Percentiles rank a stretch among this genome's conserved stretches.
phyloP scores from a whole-genome alignment of 2,113 vertebrate species.

The Thalassarche chlororhynchos region DNA sequence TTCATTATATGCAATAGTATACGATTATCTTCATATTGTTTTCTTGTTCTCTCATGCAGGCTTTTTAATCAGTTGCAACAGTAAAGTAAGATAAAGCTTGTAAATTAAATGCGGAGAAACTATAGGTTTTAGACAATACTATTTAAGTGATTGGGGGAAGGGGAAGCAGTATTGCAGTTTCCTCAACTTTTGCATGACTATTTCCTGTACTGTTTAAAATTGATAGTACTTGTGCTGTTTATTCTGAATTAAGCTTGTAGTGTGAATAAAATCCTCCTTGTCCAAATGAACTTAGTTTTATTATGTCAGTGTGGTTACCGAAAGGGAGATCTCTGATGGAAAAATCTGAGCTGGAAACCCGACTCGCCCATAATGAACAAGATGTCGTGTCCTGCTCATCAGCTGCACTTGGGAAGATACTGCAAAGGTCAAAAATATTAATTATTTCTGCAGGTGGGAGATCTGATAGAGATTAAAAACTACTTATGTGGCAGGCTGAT shows the following conservation, averaged over 20 bases:
- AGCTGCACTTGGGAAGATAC: not conserved
- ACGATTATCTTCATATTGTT: not conserved
- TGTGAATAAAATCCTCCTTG: not conserved
- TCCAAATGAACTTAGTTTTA: not conserved
- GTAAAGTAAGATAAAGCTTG: not conserved
- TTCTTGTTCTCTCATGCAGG: not conserved
- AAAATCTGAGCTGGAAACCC: not conserved
- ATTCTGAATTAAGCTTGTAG: not conserved
- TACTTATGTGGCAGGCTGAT: not conserved
- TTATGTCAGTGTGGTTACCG: not conserved
- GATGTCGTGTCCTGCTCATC: not conserved
- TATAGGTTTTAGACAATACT: not conserved
- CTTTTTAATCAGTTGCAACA: not conserved
- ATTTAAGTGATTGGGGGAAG: not conserved
- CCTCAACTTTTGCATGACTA: not conserved
- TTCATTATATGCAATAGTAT: not conserved
- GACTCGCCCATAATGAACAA: not conserved
- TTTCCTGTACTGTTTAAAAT: not conserved
- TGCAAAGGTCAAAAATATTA: not conserved
- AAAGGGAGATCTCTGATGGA: not conserved
- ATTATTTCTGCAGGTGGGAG: not conserved
- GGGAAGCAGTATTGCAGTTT: not conserved
- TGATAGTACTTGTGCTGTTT: not conserved
- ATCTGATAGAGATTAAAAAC: not conserved
- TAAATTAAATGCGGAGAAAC: not conserved